Evolutionary conservation across 2,888 invertebrate genomes (phyloP).

Genomic region (Linyphia triangularis): DNA sequence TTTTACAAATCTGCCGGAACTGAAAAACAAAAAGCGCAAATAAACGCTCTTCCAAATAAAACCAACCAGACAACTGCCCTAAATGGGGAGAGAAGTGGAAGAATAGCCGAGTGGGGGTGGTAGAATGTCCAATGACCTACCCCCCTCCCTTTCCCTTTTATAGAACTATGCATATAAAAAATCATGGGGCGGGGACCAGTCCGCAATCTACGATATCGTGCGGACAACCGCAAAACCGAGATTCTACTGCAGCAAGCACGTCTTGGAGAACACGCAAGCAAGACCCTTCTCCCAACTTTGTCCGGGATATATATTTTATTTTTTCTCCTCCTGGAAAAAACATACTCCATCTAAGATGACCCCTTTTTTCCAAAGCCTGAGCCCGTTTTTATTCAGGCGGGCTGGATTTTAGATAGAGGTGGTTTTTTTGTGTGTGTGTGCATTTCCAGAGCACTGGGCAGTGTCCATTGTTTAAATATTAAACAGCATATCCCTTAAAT

Average conservation of each 20-base stretch:
- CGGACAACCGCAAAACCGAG: slow-evolving; percentile 32
- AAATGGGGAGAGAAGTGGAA: slow-evolving; percentile 16
- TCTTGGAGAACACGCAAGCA: slow-evolving; percentile 19
- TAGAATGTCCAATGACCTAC: slow-evolving; percentile 18
- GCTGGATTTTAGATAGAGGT: too few relatives aligned
- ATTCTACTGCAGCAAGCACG: slow-evolving; percentile 18
- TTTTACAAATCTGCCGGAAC: neutral
- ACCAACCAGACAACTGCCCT: neutral
- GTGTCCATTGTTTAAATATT: slow-evolving; percentile 75
- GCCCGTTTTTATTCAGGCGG: neutral
- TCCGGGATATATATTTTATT: slow-evolving; percentile 37
- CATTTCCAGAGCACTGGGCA: slow-evolving; percentile 64
- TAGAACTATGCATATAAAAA: slow-evolving; percentile 33
- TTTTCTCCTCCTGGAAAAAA: neutral
- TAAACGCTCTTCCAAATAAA: slow-evolving; percentile 16
- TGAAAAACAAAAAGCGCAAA: neutral
- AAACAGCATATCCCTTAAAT: slow-evolving; percentile 71
- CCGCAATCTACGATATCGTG: slow-evolving; percentile 62
- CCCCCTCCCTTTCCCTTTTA: neutral
- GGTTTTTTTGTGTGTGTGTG: neutral
- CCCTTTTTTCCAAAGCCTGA: neutral
- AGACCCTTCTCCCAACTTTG: neutral
- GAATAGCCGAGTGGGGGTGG: neutral
- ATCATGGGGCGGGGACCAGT: neutral
- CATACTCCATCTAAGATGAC: neutral